Percentiles rank a stretch among this genome's conserved stretches.
These are phyloP conservation scores for Oxyruncus cristatus DNA, from an alignment of 2,113 vertebrate genomes.

Conservation along the genomic window DNA sequence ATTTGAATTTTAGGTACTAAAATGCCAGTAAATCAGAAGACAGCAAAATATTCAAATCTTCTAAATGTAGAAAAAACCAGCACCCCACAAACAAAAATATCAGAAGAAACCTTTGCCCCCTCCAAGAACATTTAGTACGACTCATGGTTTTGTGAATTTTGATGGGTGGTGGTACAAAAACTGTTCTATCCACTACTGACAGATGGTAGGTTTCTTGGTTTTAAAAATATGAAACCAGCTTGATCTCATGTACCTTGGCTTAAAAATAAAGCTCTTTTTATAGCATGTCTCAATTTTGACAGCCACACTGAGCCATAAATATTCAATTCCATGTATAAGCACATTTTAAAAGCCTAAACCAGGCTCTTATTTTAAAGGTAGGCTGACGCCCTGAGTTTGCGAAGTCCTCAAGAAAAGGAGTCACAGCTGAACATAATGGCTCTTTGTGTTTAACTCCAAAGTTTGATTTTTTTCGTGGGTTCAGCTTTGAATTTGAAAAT, in stretches of 20 bases:
- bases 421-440: neutral
- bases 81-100: neutral
- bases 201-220: constrained; percentile 6
- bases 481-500: neutral
- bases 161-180: neutral
- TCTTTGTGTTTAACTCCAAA: neutral
- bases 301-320: neutral
- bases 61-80: neutral
- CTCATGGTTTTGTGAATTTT: neutral
- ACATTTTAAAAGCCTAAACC: neutral
- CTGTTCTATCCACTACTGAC: neutral
- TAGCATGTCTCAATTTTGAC: neutral
- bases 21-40: neutral
- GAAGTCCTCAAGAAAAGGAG: neutral
- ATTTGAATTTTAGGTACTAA: neutral
- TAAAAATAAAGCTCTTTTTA: constrained; percentile 47
- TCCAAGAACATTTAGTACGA: neutral
- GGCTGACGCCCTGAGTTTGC: neutral
- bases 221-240: neutral
- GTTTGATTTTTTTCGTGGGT: neutral
- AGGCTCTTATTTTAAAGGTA: neutral
- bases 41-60: neutral
- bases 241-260: constrained; percentile 22
- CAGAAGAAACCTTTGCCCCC: neutral
- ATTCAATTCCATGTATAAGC: neutral